Evolutionary conservation across 2,888 invertebrate genomes (phyloP), one percentile per base, ranked within the genome.

Genomic region (Platycheirus rosarum): DNA sequence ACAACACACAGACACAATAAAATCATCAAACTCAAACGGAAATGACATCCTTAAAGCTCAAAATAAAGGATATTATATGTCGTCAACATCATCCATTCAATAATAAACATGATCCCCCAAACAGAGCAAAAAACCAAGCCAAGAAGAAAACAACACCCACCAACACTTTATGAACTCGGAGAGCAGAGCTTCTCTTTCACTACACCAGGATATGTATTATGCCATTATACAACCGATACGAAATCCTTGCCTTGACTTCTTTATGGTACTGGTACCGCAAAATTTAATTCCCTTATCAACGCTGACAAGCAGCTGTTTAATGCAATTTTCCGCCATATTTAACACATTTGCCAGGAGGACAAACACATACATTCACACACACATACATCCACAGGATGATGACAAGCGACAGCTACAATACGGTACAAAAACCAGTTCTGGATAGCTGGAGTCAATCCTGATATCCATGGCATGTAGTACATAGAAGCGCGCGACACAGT

Each of bases 251-350:
- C 23, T 71, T 77, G 75, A 78, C 84, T 85, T 85, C 85, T 86
- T 86, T 86, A 85, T 87, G 87, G 88, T 87, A 89, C 89, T 87
- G 87, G 88, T 87, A 89, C 89, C 89, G 86, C 89, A 89, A 87
- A 89, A 88, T 89, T 89, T 89, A 89, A 89, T 89, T 89, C 89
- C 87, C 89, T 89, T 89, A 89, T 89, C 89, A 88, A 88, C 88
- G 88, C 87, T 89, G 89, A 89, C 89, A 89, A 88, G 89, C 88
- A 87, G 87, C 88, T 88, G 89, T 89, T 89, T 89, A 89, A 89
- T 89, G 89, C 89, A 89, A 89, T 89, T 89, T 89, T 88, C 88
- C 88, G 86, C 87, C 86, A 87, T 88, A 89, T 89, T 89, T 88
- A 89, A 88, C 89, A 85, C 84, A 87, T 88, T 74, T 11, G 71